phyloP scores from a whole-genome alignment of 2,888 invertebrate genomes.

The Caenorhabditis sinica region DNA sequence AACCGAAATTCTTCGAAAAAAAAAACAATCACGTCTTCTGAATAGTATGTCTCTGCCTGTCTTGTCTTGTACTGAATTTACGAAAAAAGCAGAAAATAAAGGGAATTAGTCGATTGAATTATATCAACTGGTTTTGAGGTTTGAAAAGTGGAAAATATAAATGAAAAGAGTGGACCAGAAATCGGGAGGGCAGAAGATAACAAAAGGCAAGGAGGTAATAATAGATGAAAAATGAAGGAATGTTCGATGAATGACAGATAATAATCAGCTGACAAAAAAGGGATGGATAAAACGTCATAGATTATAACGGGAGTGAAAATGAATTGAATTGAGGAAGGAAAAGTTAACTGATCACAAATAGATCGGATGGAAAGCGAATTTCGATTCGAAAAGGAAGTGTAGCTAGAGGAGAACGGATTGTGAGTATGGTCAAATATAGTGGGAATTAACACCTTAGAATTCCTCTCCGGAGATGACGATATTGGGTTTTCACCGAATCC shows the following conservation, averaged over 20 bases:
- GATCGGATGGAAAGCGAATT: neutral
- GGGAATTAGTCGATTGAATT: slow-evolving; percentile 47
- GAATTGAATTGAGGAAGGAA: neutral
- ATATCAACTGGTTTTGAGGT: slow-evolving; percentile 55
- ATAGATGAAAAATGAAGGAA: slow-evolving; percentile 22
- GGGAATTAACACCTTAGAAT: no score
- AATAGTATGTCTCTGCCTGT: slow-evolving; percentile 28
- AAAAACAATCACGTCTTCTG: slow-evolving; percentile 42
- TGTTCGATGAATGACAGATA: slow-evolving; percentile 30
- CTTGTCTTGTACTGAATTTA: slow-evolving; percentile 20
- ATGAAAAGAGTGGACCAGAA: slow-evolving; percentile 34
- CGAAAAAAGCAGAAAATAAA: slow-evolving; percentile 3
- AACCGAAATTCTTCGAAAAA: slow-evolving; percentile 28
- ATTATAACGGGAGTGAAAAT: neutral
- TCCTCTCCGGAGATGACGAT: no score
- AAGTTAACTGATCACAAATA: neutral
- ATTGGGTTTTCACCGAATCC: no score
- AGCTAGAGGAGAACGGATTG: neutral
- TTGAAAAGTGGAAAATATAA: slow-evolving; percentile 15
- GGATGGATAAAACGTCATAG: slow-evolving; percentile 8
- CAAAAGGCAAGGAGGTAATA: slow-evolving; percentile 18
- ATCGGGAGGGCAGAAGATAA: slow-evolving; percentile 19
- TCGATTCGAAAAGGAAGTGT: neutral
- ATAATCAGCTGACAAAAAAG: slow-evolving; percentile 27
- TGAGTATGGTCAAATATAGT: no score